Evolutionary conservation across 2,797 vertebrate genomes (phyloP), one percentile per base, ranked within the genome.

Genomic region (Alosa sapidissima): DNA sequence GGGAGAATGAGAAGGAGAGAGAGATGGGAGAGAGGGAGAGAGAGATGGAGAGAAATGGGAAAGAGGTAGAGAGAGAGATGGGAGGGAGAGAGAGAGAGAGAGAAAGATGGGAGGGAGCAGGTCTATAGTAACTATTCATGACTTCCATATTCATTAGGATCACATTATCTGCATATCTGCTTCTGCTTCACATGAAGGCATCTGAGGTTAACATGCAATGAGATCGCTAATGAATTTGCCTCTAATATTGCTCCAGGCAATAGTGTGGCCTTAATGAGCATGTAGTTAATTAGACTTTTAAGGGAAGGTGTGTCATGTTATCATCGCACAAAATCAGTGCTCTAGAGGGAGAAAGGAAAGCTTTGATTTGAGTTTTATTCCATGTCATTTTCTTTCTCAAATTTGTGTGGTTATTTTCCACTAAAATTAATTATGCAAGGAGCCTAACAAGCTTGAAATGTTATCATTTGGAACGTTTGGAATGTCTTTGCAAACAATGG

Each of bases 101-200:
- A 60, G 58, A 60, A 14, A 5, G 41, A 33, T 81, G 52, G 85
- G 19, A 58, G 19, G 55, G 28, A 72, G 33, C 81, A 83, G 65
- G 68, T 82, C 58, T 83, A 75, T 3, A 81, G 11, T 83, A 85
- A 81, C 19, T n/a, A 55, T 48, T 48, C 75, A 52, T 83, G 54
- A 55, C 60, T 72, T 24, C 55, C 13, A 21, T 60, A 19, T 81
- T 62, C 16, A 41, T 81, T 83, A 24, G 6, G 51, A 9, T 86
- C 65, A 33, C 33, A 14, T 68, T 75, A 45, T 19, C 36, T 8
- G 16, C 68, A 75, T 19, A 16, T 55, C 52, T 24, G 11, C 78
- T 24, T 81, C 82, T 3, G 16, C 28, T 75, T 21, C 28, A 75
- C 13, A 52, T 21, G n/a, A 52, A 49, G 24, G 83, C 19, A 24